phyloP scores from a whole-genome alignment of 2,113 vertebrate species.

The Ancistrus triradiatus region DNA sequence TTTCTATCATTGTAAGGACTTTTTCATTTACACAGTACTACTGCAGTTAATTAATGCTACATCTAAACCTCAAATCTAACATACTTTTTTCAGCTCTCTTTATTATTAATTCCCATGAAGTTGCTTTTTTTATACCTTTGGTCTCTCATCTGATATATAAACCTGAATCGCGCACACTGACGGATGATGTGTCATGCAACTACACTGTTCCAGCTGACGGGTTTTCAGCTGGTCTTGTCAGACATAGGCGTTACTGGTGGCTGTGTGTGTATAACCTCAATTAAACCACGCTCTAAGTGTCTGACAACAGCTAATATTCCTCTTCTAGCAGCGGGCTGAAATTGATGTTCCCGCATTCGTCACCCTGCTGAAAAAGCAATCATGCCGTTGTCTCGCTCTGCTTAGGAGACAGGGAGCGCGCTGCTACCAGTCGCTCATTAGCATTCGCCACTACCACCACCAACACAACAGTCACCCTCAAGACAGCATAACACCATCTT shows the following conservation, averaged over 20 bases:
- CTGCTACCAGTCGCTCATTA: constrained; percentile 45
- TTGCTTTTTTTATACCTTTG: no score
- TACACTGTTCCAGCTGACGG: constrained; percentile 67
- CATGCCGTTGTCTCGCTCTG: constrained; percentile 60
- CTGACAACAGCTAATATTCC: constrained; percentile 76
- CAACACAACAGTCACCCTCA: constrained; percentile 5
- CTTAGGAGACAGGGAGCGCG: constrained; percentile 45
- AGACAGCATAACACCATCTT: not conserved
- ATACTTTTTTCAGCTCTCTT: no score
- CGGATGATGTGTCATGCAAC: constrained; percentile 23
- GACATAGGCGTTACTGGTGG: constrained; percentile 59
- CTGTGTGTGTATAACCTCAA: constrained; percentile 72
- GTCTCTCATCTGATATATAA: no score
- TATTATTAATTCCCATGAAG: no score
- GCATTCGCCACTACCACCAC: constrained; percentile 22
- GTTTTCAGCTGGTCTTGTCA: constrained; percentile 65
- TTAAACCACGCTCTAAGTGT: constrained; percentile 70
- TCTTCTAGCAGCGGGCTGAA: constrained; percentile 60
- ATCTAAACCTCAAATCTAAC: no score
- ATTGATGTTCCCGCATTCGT: constrained; percentile 72
- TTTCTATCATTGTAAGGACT: no score
- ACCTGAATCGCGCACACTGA: not conserved
- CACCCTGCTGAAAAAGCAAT: constrained; percentile 69
- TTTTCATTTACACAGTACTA: no score
- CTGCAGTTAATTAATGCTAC: no score